phyloP scores from a whole-genome alignment of 2,113 vertebrate genomes.

The Myotis davidii region DNA sequence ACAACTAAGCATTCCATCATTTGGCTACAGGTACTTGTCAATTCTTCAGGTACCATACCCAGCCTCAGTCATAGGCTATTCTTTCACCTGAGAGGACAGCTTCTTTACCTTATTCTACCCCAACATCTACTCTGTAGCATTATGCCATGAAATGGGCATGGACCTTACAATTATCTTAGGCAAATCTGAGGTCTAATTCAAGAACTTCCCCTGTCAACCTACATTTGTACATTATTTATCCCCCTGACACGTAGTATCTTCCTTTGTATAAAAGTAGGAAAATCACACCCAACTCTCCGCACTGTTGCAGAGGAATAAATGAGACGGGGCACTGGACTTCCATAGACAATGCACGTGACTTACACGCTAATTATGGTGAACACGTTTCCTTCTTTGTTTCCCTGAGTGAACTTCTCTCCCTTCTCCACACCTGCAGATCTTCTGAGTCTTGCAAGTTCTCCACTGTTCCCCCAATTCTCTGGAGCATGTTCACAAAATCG shows the following conservation, averaged over 20 bases:
- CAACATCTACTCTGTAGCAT: not conserved
- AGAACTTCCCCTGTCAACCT: not conserved
- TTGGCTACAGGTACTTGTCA: not conserved
- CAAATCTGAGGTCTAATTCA: not conserved
- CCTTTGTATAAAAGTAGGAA: not conserved
- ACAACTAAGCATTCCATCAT: not conserved
- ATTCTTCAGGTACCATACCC: not conserved
- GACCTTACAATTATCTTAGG: not conserved
- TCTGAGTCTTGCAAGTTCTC: not conserved
- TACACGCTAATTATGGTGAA: not conserved
- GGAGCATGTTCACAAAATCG: not conserved
- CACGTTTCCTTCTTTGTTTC: not conserved
- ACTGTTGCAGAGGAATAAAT: not conserved
- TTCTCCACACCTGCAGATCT: not conserved
- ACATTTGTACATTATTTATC: not conserved
- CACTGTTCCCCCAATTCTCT: not conserved
- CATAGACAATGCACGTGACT: no score
- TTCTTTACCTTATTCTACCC: not conserved
- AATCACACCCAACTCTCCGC: not conserved
- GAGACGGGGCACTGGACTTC: not conserved
- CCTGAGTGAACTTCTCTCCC: not conserved
- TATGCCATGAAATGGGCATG: not conserved
- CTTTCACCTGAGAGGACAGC: not conserved
- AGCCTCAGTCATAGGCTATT: not conserved
- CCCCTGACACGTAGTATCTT: not conserved